Base-by-base conservation (phyloP, 2,888 invertebrate species). In the Eulithis testata region DNA sequence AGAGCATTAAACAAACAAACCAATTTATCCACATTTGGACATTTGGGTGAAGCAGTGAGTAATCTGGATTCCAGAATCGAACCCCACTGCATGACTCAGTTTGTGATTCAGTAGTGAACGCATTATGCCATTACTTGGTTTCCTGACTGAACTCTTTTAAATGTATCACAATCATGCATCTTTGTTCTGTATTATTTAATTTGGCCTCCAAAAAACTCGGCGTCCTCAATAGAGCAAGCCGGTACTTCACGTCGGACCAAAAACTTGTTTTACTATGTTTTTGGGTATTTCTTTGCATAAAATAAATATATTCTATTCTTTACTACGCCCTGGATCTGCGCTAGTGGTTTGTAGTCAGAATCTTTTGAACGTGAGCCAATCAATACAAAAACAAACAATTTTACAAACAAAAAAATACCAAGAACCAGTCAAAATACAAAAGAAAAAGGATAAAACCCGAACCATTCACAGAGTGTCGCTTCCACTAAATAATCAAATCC, bases 31-130 rank as follows among this genome's bases (percentile, higher is more conserved):
- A 7, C 44, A 64, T 54, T 64, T 54, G 53, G 37, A 40, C 54
- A 55, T 55, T 60, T 45, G 50, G 60, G 50, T 55, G 66, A 68
- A 66, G 60, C 51, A 52, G 55, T 69, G 70, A 69, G 52, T 64
- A 65, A 66, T 70, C 64, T 53, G 31, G 58, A 63, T 67, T 21
- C 21, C 65, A 50, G 64, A 60, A 69, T 68, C 64, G 65, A 62
- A 43, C 61, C 11, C 49, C 40, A 37, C 45, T 14, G 5, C 52
- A 53, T 73, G 73, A 73, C 44, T 71, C 73, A 73, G 27, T 47
- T 52, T 12, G 44, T 71, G 71, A 68, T 53, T 67, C 65, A 70
- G 65, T 53, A 45, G 4, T 49, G 21, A 36, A 45, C 14, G 52
- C 31, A 61, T 54, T 57, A 50, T 52, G 53, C 36, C 43, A 54